Conservation (phyloP, 2,888 invertebrate genomes). For the Mayetiola destructor region DNA sequence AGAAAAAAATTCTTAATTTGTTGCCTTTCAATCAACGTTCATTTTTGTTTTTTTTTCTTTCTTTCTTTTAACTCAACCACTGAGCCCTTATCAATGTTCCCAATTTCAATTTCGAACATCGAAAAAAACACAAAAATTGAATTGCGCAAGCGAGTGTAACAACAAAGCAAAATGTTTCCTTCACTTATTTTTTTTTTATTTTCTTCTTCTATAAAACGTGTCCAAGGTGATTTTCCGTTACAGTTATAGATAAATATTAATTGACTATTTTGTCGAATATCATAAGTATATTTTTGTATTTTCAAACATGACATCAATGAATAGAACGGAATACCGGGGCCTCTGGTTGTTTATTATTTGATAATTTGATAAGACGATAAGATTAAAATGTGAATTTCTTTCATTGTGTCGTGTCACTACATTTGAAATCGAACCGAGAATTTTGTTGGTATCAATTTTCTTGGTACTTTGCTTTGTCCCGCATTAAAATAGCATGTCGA, state of each 20-base stretch:
- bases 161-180: background rate
- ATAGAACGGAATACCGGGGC: background rate
- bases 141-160: too few species aligned
- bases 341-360: constrained; percentile 8
- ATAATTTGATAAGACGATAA: constrained; percentile 10
- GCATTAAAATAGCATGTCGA: constrained; percentile 10
- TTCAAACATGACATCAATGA: background rate
- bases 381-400: too few species aligned
- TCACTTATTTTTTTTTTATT: background rate
- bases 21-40: too few species aligned
- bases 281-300: background rate
- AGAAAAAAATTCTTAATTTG: too few species aligned
- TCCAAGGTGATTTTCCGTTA: background rate
- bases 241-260: constrained; percentile 1
- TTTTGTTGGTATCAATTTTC: background rate
- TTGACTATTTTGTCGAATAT: background rate
- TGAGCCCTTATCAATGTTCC: too few species aligned
- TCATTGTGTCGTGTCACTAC: too few species aligned
- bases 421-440: background rate
- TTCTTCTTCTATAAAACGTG: background rate
- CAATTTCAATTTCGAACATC: too few species aligned
- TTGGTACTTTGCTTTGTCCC: background rate
- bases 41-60: too few species aligned
- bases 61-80: too few species aligned
- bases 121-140: too few species aligned